phyloP scores from a whole-genome alignment of 2,797 vertebrate genomes.

The Oreortyx pictus region DNA sequence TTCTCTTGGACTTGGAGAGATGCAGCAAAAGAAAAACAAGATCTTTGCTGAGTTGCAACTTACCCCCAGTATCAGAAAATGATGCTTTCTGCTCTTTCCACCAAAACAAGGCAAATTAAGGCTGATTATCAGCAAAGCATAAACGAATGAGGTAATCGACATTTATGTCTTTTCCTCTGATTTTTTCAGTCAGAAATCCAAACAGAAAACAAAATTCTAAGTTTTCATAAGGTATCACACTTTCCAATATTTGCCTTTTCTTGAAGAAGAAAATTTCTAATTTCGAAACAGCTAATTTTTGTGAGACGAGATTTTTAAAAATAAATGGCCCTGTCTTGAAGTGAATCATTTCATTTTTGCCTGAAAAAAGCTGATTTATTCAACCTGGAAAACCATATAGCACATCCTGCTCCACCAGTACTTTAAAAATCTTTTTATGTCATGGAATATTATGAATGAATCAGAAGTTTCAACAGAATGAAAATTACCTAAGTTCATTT shows the following conservation, averaged over 20 bases:
- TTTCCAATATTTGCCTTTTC: neutral
- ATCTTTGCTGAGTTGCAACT: neutral
- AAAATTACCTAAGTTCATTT: neutral
- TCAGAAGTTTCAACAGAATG: neutral
- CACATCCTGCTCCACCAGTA: accelerated
- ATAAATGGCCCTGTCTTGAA: neutral
- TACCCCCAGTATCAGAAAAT: neutral
- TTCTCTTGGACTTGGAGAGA: accelerated
- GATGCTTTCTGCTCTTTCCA: neutral
- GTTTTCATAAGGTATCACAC: neutral
- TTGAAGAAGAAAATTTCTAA: neutral
- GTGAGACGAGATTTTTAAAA: neutral
- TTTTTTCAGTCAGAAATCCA: neutral
- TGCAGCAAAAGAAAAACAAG: neutral
- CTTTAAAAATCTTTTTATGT: neutral
- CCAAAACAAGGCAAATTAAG: neutral
- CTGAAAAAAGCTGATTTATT: neutral
- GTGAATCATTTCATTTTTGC: neutral
- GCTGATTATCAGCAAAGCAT: neutral
- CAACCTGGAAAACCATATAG: neutral
- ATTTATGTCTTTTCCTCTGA: neutral
- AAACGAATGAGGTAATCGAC: neutral
- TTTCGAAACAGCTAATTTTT: neutral
- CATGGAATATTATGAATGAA: neutral
- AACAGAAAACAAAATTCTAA: neutral